phyloP scores from a whole-genome alignment of 2,113 vertebrate genomes.

The Forbesichthys agassizii region DNA sequence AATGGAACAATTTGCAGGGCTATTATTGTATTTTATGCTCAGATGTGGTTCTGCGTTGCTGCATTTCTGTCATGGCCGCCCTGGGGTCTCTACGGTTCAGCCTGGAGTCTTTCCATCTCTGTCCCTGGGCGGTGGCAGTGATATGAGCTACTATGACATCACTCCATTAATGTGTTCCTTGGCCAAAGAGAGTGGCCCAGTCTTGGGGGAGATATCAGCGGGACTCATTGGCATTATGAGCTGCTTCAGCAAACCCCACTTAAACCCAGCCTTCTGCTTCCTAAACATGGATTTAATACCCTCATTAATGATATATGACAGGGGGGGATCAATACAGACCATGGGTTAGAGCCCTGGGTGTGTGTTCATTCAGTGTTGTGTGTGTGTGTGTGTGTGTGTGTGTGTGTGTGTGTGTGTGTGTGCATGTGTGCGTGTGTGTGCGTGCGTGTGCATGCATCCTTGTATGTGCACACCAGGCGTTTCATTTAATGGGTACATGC shows the following conservation, averaged over 20 bases:
- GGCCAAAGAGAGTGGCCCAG: slow-evolving; percentile 64
- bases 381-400: slow-evolving; percentile 8
- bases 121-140: slow-evolving; percentile 62
- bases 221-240: slow-evolving; percentile 78
- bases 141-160: slow-evolving; percentile 79
- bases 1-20: background rate
- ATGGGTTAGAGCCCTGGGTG: slow-evolving; percentile 81
- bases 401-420: slow-evolving; percentile 14
- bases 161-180: slow-evolving; percentile 73
- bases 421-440: slow-evolving; percentile 3
- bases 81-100: slow-evolving; percentile 51
- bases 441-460: slow-evolving; percentile 19
- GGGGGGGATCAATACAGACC: slow-evolving; percentile 89
- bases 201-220: slow-evolving; percentile 80
- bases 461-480: slow-evolving; percentile 65
- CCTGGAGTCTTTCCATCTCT: slow-evolving; percentile 40
- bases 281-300: slow-evolving; percentile 99
- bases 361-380: slow-evolving; percentile 20
- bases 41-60: background rate
- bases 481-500: slow-evolving; percentile 91
- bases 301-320: slow-evolving; percentile 99
- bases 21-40: background rate
- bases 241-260: slow-evolving; percentile 81
- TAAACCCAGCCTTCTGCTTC: slow-evolving; percentile 87
- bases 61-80: slow-evolving; percentile 20